Evolutionary conservation across 2,797 vertebrate genomes (phyloP), one percentile per base, ranked within the genome.

Genomic region (Rhynchonycteris naso): DNA sequence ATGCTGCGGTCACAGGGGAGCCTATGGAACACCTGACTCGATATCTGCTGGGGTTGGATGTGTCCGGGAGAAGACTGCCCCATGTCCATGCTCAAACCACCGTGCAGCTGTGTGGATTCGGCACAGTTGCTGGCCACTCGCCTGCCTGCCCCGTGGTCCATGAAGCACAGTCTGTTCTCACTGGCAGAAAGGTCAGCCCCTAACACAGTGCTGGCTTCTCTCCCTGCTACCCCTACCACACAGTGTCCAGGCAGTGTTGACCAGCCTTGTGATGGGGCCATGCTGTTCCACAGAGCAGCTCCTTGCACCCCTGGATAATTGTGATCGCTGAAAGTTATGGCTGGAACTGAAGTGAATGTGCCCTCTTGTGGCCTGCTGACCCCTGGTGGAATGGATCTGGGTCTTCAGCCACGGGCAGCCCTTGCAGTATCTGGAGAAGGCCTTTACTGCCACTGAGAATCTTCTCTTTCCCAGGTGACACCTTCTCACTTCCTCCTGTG

Each of bases 141-240:
- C 26, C 13, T 85, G 24, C 61, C 16, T 68, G 38, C 7, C 9
- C 33, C 38, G 38, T 18, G 68, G 33, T 56, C n/a, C 54, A 0
- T 0, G 26, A 52, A 68, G 38, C n/a, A 58, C 7, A 68, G 93
- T 75, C 2, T 5, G 8, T 84, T 38, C 56, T 79, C n/a, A 38
- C 47, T n/a, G 72, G n/a, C 19, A 35, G 56, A 38, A 21, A 15
- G 1, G 35, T n/a, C 35, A 13, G 21, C 18, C 8, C 4, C 4
- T 56, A 58, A 16, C 35, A 50, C 56, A 18, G 16, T 13, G 30
- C 43, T 19, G 6, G 4, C 11, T 87, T 61, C 12, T 43, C 16
- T 30, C 43, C 13, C 14, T 9, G 0, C 33, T 26, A 3, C 13
- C 28, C 21, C 18, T 18, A 24, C 21, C 1, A 16, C 0, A 1